Evolutionary conservation across 1,140 invertebrate species (phyloP).

Genomic region (Gonatopus flavifemur): DNA sequence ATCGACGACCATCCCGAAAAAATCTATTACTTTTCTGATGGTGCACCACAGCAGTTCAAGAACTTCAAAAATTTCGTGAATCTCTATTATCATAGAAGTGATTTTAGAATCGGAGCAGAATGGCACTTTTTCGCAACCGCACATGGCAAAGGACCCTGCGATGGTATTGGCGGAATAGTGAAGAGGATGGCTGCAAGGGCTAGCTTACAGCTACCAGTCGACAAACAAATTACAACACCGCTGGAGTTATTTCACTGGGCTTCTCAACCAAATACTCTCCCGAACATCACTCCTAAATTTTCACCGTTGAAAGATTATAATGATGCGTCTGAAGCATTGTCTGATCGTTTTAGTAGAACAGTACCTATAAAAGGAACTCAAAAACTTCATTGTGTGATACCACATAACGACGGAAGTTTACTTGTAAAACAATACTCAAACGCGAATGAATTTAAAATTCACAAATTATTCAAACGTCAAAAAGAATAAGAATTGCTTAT

Average conservation of each 20-base stretch:
- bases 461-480: no score
- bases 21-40: constrained; percentile 1
- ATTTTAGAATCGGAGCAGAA: constrained; percentile 11
- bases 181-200: no score
- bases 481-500: no score
- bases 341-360: constrained; percentile 20
- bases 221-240: constrained; percentile 8
- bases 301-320: constrained; percentile 16
- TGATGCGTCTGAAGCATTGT: constrained; percentile 10
- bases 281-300: neutral
- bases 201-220: constrained; percentile 6
- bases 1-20: neutral
- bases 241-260: neutral
- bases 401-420: constrained; percentile 22
- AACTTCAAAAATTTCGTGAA: no score
- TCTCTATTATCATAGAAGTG: neutral
- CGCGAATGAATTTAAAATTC: no score
- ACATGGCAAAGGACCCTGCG: constrained; percentile 9
- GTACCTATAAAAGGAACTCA: constrained; percentile 25
- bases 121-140: constrained; percentile 30
- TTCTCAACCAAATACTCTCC: neutral
- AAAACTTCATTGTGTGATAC: constrained; percentile 5
- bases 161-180: no score
- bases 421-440: no score
- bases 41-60: no score